phyloP scores from a whole-genome alignment of 2,797 vertebrate genomes.

The Nyctibius grandis region DNA sequence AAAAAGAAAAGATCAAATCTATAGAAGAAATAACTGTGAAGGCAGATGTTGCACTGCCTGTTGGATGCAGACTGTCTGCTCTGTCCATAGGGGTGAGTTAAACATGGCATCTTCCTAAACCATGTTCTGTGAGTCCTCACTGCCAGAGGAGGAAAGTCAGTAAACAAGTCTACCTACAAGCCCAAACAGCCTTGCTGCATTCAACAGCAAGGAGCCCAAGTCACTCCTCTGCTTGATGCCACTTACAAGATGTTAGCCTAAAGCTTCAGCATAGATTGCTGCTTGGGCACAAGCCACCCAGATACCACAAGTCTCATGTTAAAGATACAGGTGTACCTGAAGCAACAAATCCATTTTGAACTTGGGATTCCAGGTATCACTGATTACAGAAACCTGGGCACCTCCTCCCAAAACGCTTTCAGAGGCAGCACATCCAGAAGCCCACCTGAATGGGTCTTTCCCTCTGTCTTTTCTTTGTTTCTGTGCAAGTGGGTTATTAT shows the following conservation, averaged over 20 bases:
- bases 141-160: background rate
- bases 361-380: background rate
- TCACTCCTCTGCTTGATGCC: background rate
- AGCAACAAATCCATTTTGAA: background rate
- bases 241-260: background rate
- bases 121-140: background rate
- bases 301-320: background rate
- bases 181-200: background rate
- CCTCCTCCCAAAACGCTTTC: background rate
- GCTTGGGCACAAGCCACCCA: background rate
- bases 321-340: background rate
- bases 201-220: background rate
- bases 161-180: background rate
- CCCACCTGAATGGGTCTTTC: background rate
- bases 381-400: background rate
- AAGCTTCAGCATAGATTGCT: rapidly evolving
- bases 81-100: background rate
- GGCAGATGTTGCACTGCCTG: background rate
- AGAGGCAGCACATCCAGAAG: background rate
- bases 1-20: background rate
- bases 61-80: background rate
- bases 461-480: background rate
- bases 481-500: background rate
- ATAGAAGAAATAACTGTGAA: background rate
- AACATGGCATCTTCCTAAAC: background rate